Evolutionary conservation across 2,113 vertebrate genomes (phyloP), one percentile per base, ranked within the genome.

Genomic region (Craseonycteris thonglongyai): DNA sequence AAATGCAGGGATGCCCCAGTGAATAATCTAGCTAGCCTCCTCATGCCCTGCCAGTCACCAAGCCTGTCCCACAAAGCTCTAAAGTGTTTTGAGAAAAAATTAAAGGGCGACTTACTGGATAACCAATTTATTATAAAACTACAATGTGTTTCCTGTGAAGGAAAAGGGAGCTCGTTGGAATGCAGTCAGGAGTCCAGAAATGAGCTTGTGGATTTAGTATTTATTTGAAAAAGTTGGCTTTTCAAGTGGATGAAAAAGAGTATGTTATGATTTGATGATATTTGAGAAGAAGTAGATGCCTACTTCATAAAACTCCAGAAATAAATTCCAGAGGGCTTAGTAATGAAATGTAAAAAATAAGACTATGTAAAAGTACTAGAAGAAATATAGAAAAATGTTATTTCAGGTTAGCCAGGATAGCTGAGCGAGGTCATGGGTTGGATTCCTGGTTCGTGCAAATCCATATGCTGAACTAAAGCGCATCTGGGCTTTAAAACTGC

Each of bases 381-480:
- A 91, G 33, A 95, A 93, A 93, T 47, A n/a, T 54, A 89, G 38
- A 10, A 84, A 66, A 83, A 83, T 76, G 11, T 75, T 75, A 83
- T n/a, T n/a, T n/a, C n/a, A n/a, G n/a, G n/a, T n/a, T n/a, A n/a
- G n/a, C n/a, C n/a, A n/a, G n/a, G n/a, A n/a, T n/a, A n/a, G n/a
- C n/a, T n/a, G n/a, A n/a, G n/a, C n/a, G n/a, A n/a, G n/a, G n/a
- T n/a, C n/a, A n/a, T n/a, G n/a, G n/a, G n/a, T n/a, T n/a, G n/a
- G n/a, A n/a, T n/a, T n/a, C n/a, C n/a, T n/a, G n/a, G n/a, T n/a
- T n/a, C n/a, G n/a, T n/a, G n/a, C n/a, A n/a, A n/a, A n/a, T n/a
- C n/a, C n/a, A n/a, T n/a, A n/a, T n/a, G n/a, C n/a, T n/a, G n/a
- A n/a, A n/a, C n/a, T n/a, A n/a, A n/a, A n/a, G n/a, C n/a, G n/a